phyloP scores from a whole-genome alignment of 2,888 invertebrate genomes.

The Norana najaformis region DNA sequence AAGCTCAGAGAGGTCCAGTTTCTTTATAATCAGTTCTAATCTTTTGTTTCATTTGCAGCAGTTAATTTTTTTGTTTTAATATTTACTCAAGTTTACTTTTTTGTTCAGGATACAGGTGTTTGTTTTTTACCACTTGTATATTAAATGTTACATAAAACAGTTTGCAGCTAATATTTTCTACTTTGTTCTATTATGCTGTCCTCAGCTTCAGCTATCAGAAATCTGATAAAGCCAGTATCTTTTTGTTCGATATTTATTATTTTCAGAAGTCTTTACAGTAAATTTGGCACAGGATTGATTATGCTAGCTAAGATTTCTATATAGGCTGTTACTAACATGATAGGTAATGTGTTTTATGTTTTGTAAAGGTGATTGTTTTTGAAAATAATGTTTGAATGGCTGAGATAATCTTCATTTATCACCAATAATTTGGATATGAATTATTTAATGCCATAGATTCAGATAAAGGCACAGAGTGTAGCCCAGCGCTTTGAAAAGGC shows the following conservation, averaged over 20 bases:
- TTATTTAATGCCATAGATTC: constrained; percentile 55
- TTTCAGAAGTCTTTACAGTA: background rate
- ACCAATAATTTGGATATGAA: background rate
- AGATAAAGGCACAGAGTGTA: constrained; percentile 65
- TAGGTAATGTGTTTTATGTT: background rate
- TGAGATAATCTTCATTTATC: background rate
- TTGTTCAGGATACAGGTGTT: background rate
- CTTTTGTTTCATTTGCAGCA: background rate
- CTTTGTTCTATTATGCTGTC: background rate
- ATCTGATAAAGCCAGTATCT: background rate
- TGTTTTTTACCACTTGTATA: background rate
- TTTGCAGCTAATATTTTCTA: background rate
- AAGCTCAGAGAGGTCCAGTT: constrained; percentile 55
- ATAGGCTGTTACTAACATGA: background rate
- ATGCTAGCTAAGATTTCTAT: background rate
- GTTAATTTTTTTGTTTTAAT: background rate
- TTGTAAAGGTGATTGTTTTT: background rate
- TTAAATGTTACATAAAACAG: too few relatives aligned
- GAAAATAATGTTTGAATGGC: background rate
- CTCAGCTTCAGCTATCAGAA: background rate
- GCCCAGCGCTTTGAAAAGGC: constrained; percentile 66
- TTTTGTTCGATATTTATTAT: background rate
- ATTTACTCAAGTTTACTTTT: background rate
- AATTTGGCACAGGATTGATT: background rate
- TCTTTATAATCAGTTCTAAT: background rate